phyloP scores from a whole-genome alignment of 2,797 vertebrate genomes.

The Malurus splendens region DNA sequence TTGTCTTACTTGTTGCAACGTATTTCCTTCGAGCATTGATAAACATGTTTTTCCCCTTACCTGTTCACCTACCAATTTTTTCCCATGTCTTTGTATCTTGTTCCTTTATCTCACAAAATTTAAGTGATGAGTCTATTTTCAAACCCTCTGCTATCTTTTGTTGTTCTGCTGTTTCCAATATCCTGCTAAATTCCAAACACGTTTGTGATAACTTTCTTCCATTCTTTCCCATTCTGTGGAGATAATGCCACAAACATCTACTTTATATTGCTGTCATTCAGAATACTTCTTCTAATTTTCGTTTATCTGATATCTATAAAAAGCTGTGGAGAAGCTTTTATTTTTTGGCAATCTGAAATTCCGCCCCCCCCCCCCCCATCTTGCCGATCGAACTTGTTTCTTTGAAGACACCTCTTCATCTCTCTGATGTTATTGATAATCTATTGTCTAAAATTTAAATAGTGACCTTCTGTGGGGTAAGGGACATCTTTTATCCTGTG shows the following conservation, averaged over 20 bases:
- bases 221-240: background rate
- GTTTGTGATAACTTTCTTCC: background rate
- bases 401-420: background rate
- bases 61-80: background rate
- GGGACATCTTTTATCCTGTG: background rate
- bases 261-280: background rate
- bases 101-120: background rate
- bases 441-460: background rate
- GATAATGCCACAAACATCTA: background rate
- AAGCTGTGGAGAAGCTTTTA: background rate
- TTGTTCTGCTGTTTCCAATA: background rate
- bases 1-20: background rate
- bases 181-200: background rate
- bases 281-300: background rate
- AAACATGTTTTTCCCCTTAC: background rate
- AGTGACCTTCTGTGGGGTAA: background rate
- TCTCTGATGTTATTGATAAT: background rate
- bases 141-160: background rate
- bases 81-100: background rate
- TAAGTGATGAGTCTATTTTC: background rate
- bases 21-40: background rate
- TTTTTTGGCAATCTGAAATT: background rate
- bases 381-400: background rate
- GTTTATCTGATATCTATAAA: background rate
- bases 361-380: background rate